Evolutionary conservation across 2,888 invertebrate species (phyloP), one percentile per base, ranked within the genome.

Genomic region (Pachymerium ferrugineum): DNA sequence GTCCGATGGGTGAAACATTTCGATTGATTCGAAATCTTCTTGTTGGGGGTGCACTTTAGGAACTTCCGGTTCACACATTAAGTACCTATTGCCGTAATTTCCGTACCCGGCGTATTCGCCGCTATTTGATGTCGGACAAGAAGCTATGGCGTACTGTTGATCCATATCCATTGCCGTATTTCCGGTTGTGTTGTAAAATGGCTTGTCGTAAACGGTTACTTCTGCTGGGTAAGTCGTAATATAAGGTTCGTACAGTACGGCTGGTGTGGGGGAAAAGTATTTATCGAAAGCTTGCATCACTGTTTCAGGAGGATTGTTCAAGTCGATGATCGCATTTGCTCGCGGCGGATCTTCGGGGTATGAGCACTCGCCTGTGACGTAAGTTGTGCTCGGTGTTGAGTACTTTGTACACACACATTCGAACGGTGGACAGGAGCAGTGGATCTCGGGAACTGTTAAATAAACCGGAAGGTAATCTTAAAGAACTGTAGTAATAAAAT

Each of bases 381-480:
- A 31, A 16, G 8, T 14, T 6, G 31, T 10, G 3, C 29, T 3
- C 5, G 29, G 12, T 5, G 30, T n/a, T 10, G 71, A 6, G 29
- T 33, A 71, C 22, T 69, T 54, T 6, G 75, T 67, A 70, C 78
- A 78, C 0, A 77, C 72, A 31, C 78, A 78, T 74, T 78, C 78
- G 42, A 77, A 78, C 6, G 78, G 78, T 6, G 78, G 77, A 62
- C 78, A 78, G 67, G 77, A 78, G 75, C 78, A 78, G 30, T 76
- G 75, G 8, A 75, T 74, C 70, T 76, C 77, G 12, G 35, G 2
- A 54, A 70, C 19, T 33, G 22, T 16, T 8, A 14, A 42, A 16
- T 8, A 14, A 33, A 33, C 6, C 12, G 12, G 12, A 33, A 33
- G 12, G n/a, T n/a, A n/a, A n/a, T n/a, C n/a, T n/a, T n/a, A n/a